Evolutionary conservation across 2,797 vertebrate genomes (phyloP).

Genomic region (Pygocentrus nattereri): DNA sequence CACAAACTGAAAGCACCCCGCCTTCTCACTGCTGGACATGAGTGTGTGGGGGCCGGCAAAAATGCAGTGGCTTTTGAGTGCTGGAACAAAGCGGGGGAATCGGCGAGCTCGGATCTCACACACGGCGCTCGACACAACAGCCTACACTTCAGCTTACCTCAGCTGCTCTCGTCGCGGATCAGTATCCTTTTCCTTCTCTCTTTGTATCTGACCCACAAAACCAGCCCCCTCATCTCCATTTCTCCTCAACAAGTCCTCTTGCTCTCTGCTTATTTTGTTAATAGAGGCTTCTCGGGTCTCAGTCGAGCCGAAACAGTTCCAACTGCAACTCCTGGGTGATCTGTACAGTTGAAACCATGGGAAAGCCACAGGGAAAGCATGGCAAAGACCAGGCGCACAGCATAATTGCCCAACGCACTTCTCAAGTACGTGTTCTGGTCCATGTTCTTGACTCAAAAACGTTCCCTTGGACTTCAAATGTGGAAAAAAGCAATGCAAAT

Average conservation of each 20-base stretch:
- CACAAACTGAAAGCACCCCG: slow-evolving; percentile 2
- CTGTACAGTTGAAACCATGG: background rate
- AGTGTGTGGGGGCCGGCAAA: slow-evolving; percentile 53
- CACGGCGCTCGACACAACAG: slow-evolving; percentile 19
- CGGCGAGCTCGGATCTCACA: slow-evolving; percentile 27
- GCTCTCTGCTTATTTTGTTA: no score
- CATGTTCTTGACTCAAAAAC: background rate
- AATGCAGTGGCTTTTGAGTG: slow-evolving; percentile 54
- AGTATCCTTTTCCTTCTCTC: background rate
- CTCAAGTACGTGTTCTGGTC: background rate
- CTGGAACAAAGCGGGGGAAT: slow-evolving; percentile 53
- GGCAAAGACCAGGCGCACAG: background rate
- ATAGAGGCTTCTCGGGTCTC: background rate
- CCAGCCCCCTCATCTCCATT: no score
- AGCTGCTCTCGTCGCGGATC: slow-evolving; percentile 4
- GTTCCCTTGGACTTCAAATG: background rate
- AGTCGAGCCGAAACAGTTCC: background rate
- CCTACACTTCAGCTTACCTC: slow-evolving; percentile 10
- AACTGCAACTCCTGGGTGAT: background rate
- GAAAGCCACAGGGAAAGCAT: background rate
- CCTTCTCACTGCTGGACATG: slow-evolving; percentile 24
- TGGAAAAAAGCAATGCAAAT: background rate
- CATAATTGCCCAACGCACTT: background rate
- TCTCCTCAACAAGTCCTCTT: background rate
- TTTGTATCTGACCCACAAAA: background rate